These are phyloP conservation scores for Spinibarbus caldwelli DNA, from an alignment of 2,797 vertebrate genomes.

Conservation along the genomic window DNA sequence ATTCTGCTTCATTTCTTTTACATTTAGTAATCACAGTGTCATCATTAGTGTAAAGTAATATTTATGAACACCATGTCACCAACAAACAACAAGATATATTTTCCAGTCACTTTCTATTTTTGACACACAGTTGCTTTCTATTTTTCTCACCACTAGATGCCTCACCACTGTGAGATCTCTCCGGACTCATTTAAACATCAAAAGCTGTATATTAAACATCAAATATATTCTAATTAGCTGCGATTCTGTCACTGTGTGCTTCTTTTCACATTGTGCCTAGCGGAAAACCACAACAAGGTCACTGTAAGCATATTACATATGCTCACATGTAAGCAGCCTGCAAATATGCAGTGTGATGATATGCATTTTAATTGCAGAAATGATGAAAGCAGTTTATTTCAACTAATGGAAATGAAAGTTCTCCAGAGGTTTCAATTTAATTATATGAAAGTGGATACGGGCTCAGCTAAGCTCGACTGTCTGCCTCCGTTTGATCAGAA, in stretches of 20 bases:
- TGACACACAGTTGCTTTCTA: not conserved
- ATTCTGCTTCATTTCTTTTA: too few relatives aligned
- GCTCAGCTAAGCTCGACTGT: constrained; percentile 18
- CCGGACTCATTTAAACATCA: not conserved
- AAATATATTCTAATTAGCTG: not conserved
- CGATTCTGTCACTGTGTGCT: not conserved
- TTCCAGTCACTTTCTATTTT: not conserved
- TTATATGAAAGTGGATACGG: constrained; percentile 11
- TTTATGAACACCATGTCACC: not conserved
- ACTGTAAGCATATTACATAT: constrained; percentile 7
- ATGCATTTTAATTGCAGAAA: constrained; percentile 17
- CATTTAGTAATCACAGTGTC: too few relatives aligned
- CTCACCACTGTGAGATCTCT: not conserved
- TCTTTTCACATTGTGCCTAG: not conserved
- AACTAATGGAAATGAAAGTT: constrained; percentile 20
- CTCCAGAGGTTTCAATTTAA: constrained; percentile 39
- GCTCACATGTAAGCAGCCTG: not conserved
- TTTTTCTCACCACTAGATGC: not conserved
- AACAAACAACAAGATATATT: not conserved
- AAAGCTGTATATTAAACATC: constrained; percentile 18
- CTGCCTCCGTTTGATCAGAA: constrained; percentile 32
- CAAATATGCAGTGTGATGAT: not conserved
- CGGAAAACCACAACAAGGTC: not conserved
- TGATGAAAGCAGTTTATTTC: constrained; percentile 20
- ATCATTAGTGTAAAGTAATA: not conserved